Evolutionary conservation across 1,140 invertebrate genomes (phyloP), one percentile per base, ranked within the genome.

Genomic region (Mycetomoellerius zeteki): DNA sequence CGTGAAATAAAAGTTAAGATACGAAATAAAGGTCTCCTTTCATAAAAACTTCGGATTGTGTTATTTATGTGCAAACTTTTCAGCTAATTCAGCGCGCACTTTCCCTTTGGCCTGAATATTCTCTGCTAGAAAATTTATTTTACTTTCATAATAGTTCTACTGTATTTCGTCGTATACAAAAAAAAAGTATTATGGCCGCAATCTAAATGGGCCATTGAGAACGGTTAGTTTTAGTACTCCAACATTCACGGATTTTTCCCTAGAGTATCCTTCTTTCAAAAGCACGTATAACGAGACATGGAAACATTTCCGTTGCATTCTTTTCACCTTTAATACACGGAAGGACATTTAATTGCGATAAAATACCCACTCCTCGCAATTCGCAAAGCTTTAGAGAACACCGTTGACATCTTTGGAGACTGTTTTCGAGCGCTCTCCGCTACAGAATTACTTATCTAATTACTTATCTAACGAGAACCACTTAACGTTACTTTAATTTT

Each of bases 141-240:
- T 69, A 81, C 64, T 69, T 81, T 81, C 65, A 56, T 71, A 81
- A 69, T 81, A 52, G 77, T 81, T 54, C 8, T n/a, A 69, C 76
- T 62, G 24, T 69, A 67, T 80, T 67, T 64, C 60, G 62, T 19
- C 77, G 8, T 24, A 24, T 54, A 69, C 14, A 43, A 1, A 60
- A 43, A 76, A 58, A 30, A 65, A 50, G 37, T 8, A 37, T 69
- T 37, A 37, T 64, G 21, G 14, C 30, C 65, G 47, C 64, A 54
- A 81, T 81, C 47, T 81, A 71, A 81, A 69, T 81, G 64, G 77
- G n/a, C 77, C 77, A 81, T 81, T 81, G 77, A 81, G 64, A 71
- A 71, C 30, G 47, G 77, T 80, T 80, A 80, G 37, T 80, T 80
- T 12, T 27, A 80, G 77, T 21, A 54, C 65, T 81, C 64, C 77